These are phyloP conservation scores for Barypeithes pellucidus DNA, from an alignment of 2,888 invertebrate genomes.

Conservation along the genomic window DNA sequence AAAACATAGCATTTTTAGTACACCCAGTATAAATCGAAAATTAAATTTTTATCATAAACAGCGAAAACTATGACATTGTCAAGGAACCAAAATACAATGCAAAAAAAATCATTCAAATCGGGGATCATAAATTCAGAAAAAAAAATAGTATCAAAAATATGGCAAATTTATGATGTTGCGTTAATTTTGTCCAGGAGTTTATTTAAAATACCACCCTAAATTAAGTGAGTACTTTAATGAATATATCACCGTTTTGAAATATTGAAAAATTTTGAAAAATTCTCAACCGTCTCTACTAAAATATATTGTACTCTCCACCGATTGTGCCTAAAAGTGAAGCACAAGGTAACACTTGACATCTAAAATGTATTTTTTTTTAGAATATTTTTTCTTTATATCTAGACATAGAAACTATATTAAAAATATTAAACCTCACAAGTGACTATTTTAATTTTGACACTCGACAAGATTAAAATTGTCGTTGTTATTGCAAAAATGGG, in stretches of 20 bases:
- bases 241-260: conserved; percentile 29
- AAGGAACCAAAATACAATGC: no score
- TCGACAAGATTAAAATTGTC: conserved; percentile 14
- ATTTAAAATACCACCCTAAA: conserved; percentile 27
- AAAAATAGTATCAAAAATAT: no score
- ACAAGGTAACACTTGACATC: conserved; percentile 41
- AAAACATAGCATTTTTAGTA: no score
- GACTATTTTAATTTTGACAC: conserved; percentile 21
- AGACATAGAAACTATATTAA: conserved; percentile 37
- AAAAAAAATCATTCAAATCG: no score
- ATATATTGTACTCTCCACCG: conserved; percentile 42
- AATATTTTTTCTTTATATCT: conserved; percentile 34
- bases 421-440: conserved; percentile 18
- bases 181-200: no score
- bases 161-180: no score
- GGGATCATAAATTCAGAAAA: no score
- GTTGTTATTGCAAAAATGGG: conserved; percentile 20
- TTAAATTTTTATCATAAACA: no score
- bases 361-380: conserved; percentile 40
- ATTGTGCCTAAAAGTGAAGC: conserved; percentile 45
- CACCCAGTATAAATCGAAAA: no score
- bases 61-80: no score
- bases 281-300: conserved; percentile 29
- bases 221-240: conserved; percentile 36
- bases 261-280: conserved; percentile 24